These are phyloP conservation scores for Polymixis flavicincta DNA, from an alignment of 2,888 invertebrate genomes.

Conservation along the genomic window DNA sequence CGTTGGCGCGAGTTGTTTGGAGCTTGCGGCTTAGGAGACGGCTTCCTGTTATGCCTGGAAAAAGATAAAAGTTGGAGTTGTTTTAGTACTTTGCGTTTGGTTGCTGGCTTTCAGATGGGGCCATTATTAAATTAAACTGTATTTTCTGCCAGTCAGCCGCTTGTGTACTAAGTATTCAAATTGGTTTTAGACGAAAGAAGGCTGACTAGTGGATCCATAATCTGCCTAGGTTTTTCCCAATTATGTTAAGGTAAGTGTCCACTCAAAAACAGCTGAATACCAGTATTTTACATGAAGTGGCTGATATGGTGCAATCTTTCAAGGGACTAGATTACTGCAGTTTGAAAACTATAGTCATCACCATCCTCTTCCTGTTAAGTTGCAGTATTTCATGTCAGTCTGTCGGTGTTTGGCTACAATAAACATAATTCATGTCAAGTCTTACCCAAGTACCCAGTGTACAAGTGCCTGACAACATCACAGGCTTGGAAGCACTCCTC, in stretches of 20 bases:
- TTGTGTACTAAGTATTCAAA: background rate
- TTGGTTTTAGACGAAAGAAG: background rate
- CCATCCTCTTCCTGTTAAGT: background rate
- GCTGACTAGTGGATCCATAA: background rate
- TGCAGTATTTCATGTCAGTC: background rate
- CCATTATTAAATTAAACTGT: background rate
- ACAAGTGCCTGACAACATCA: constrained; percentile 92
- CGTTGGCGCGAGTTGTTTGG: constrained; percentile 93
- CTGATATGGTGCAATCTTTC: background rate
- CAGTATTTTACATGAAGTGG: background rate
- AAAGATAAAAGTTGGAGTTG: constrained; percentile 11
- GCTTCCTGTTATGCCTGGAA: constrained; percentile 77
- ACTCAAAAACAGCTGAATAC: no score
- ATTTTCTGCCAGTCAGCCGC: background rate
- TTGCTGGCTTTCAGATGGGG: background rate
- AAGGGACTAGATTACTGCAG: background rate
- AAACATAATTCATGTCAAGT: background rate
- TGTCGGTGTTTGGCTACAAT: background rate
- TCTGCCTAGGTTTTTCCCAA: no score
- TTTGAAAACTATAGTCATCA: background rate
- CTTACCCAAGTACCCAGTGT: constrained; percentile 91
- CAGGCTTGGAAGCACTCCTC: constrained; percentile 93
- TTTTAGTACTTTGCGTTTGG: background rate
- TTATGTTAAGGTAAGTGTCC: no score
- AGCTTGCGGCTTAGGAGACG: constrained; percentile 93